Base-by-base conservation (phyloP, 2,888 invertebrate species). In the Dermolepida albohirtum region DNA sequence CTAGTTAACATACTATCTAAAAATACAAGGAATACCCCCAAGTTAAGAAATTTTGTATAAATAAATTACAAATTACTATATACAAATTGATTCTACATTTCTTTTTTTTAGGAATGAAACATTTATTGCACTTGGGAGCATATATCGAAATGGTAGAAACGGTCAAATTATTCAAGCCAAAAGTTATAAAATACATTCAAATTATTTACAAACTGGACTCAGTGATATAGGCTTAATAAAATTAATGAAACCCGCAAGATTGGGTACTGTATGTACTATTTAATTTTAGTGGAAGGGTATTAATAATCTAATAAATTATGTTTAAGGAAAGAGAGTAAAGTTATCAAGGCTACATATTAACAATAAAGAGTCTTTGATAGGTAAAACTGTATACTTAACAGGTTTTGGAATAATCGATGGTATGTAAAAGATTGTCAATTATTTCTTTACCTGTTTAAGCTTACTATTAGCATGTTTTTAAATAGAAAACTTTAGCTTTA, bases 331-430 rank as follows among this genome's bases (percentile, higher is more conserved):
- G 52, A 77, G 75, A 65, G 78, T 81, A 8, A 78, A 78, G 66
- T 50, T 79, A n/a, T 76, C 80, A 16, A 76, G 71, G 69, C 73
- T 82, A n/a, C 81, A 82, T 64, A 74, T 69, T 0, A 77, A 80
- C 69, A 78, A 77, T 51, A 75, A 74, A 17, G 82, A 83, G 71
- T 71, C 74, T 29, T 71, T 83, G 10, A 69, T 80, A 11, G 80
- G 80, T n/a, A 75, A 77, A 69, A 80, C 78, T 0, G 81, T 78
- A 5, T 82, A 76, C 71, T 70, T 83, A 34, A 82, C 81, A 4
- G 83, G 83, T 50, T 81, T 82, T 73, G 83, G 83, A 4, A 79
- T 82, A 52, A 79, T 78, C 34, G 81, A 83, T 69, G 82, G 82
- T 81, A 77, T 69, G 49, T 14, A 43, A 59, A 59, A 64, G 44